Conservation (phyloP, 2,797 vertebrate genomes). For the Cheirogaleus major region DNA sequence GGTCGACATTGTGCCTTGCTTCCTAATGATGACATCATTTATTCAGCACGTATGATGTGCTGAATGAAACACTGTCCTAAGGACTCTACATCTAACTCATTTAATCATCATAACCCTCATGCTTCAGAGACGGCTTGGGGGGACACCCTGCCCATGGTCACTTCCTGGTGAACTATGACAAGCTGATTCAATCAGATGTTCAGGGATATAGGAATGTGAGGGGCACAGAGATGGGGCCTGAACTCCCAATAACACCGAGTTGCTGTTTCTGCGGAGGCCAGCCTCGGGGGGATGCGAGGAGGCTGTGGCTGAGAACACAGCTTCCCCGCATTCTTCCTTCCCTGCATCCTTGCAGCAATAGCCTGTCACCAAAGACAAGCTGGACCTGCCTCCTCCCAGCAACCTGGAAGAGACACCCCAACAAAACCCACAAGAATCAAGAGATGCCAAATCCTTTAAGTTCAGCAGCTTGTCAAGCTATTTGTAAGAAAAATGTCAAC, state of each 20-base stretch:
- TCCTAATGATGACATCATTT: background rate
- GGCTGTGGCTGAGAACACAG: fast-evolving
- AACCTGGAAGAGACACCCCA: background rate
- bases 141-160: background rate
- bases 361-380: background rate
- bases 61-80: background rate
- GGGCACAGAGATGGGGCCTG: background rate
- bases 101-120: background rate
- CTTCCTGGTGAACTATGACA: background rate
- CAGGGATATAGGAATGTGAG: background rate
- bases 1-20: background rate
- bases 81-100: background rate
- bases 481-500: background rate
- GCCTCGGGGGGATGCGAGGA: background rate
- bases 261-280: too few relatives aligned
- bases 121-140: background rate
- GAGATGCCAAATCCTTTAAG: background rate
- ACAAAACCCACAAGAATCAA: background rate
- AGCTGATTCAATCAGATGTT: background rate
- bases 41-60: background rate
- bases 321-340: background rate
- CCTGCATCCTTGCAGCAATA: background rate
- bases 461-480: background rate
- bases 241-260: background rate
- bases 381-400: background rate